A percentile compares a stretch with the other conserved stretches of the same genome.
Conservation (phyloP, 2,888 invertebrate genomes). For the Sesia bembeciformis region DNA sequence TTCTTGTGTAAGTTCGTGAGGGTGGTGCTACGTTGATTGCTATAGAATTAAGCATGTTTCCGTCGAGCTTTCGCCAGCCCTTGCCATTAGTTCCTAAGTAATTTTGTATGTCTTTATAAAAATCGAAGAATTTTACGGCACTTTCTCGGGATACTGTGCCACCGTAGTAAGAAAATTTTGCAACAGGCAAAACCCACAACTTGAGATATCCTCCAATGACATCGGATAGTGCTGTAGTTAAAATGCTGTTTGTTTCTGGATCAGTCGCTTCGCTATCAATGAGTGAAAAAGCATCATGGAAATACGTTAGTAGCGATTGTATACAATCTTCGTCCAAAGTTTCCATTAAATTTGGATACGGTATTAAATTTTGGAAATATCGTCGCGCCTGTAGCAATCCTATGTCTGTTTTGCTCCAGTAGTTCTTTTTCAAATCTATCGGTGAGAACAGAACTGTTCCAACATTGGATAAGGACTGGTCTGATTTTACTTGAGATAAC, state of each 20-base stretch:
- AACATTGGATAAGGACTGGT: conserved; percentile 27
- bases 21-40: conserved; percentile 26
- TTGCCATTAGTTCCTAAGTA: conserved; percentile 74
- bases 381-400: conserved; percentile 36
- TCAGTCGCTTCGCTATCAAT: conserved; percentile 30
- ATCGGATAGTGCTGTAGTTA: conserved; percentile 59
- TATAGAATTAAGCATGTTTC: conserved; percentile 26
- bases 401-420: conserved; percentile 33
- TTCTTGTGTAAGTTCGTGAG: conserved; percentile 14
- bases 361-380: conserved; percentile 41
- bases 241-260: conserved; percentile 20
- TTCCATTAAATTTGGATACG: conserved; percentile 25
- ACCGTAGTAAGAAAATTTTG: conserved; percentile 76
- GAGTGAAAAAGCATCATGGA: conserved; percentile 26
- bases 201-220: conserved; percentile 76
- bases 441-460: conserved; percentile 47
- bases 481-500: conserved; percentile 3
- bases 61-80: conserved; percentile 64
- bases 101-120: conserved; percentile 73
- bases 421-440: conserved; percentile 23
- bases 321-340: conserved; percentile 32
- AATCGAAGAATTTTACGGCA: conserved; percentile 66
- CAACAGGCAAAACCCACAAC: conserved; percentile 73
- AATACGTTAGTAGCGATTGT: conserved; percentile 30
- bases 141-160: conserved; percentile 73